Evolutionary conservation across 1,140 invertebrate genomes (phyloP), one percentile per base, ranked within the genome.

Genomic region (Lycorma delicatula): DNA sequence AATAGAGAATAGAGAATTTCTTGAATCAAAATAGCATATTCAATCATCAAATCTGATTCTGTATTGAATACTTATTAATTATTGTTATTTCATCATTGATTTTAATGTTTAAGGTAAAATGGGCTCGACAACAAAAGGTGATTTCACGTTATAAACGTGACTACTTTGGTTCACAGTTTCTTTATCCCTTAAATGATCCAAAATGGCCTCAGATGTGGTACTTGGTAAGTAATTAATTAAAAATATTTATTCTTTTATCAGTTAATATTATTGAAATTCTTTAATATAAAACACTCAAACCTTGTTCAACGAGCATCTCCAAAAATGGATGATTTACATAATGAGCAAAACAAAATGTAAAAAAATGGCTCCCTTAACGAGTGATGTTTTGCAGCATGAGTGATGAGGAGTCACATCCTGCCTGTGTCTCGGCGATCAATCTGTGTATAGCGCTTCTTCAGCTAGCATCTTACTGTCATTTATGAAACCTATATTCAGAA

Each of bases 191-290:
- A 54, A 85, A 88, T 68, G 91, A 93, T 73, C 85, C 85, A 27
- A 83, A 84, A 72, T 94, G 90, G 90, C 78, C 82, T 20, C 81
- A 83, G 56, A 93, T 93, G 88, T 93, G 91, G 91, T 94, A 93
- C 74, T 74, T 92, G 81, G 87, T 91, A 76, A 82, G 86, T 79
- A 63, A 3, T 22, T 11, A 13, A n/a, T 11, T 5, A 29, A 31
- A 51, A 12, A 23, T 51, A 38, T 38, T 38, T 5, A 13, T n/a
- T n/a, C 36, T 38, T 38, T 3, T 12, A 3, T 38, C 13, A 38
- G 13, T 18, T n/a, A 27, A 28, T 16, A 38, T 38, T 38, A 12
- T 18, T 18, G 12, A 38, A n/a, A 18, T 38, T 23, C 13, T 13
- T 13, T 38, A 38, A 5, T 18, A 12, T 13, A 18, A 5, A 38